A percentile compares a stretch with the other conserved stretches of the same genome.
These are phyloP conservation scores for Phania funesta DNA, from an alignment of 2,888 invertebrate genomes.

Conservation along the genomic window DNA sequence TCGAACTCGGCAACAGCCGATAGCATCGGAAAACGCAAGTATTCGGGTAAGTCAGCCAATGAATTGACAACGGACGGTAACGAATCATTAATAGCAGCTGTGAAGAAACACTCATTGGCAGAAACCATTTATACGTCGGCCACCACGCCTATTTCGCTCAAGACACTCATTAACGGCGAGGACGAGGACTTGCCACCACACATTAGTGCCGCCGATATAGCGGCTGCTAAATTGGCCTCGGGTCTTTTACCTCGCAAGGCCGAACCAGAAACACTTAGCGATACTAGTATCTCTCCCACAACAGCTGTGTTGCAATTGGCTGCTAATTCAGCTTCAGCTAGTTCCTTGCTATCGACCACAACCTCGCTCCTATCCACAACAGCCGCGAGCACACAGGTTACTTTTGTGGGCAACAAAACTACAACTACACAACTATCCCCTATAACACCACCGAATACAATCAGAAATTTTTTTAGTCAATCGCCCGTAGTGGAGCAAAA, in stretches of 20 bases:
- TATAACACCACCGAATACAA: constrained; percentile 49
- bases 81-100: constrained; percentile 65
- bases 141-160: constrained; percentile 77
- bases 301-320: constrained; percentile 72
- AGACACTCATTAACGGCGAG: constrained; percentile 77
- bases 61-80: constrained; percentile 64
- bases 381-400: constrained; percentile 33
- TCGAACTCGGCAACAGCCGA: constrained; percentile 41
- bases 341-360: constrained; percentile 48
- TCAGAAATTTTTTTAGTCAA: constrained; percentile 27
- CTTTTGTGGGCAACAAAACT: constrained; percentile 49
- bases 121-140: constrained; percentile 77
- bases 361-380: constrained; percentile 54
- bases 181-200: constrained; percentile 73
- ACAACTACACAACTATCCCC: constrained; percentile 68
- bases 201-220: constrained; percentile 75
- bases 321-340: constrained; percentile 62
- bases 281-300: constrained; percentile 77
- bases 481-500: background rate
- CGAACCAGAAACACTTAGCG: constrained; percentile 76
- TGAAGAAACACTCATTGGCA: constrained; percentile 75
- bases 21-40: constrained; percentile 68
- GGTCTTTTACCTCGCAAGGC: constrained; percentile 76
- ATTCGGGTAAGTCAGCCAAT: constrained; percentile 62
- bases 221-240: constrained; percentile 75